Base-by-base conservation (phyloP, 2,113 vertebrate species). In the Neodontobutis hainanensis region DNA sequence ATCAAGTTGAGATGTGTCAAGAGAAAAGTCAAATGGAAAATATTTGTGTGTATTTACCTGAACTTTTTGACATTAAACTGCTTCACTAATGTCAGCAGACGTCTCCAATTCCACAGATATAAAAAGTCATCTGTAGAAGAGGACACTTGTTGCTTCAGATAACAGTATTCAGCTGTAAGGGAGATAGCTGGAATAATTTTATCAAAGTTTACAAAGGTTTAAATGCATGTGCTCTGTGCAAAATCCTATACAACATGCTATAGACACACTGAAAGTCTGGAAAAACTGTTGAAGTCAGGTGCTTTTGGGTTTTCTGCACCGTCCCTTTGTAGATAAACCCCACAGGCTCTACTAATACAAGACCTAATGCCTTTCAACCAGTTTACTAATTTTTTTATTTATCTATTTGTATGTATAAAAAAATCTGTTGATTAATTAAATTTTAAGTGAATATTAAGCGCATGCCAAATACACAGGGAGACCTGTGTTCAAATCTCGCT, bases 141-240 rank as follows among this genome's bases (percentile, higher is more conserved):
- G 89, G 87, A 82, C 87, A 92, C 91, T 89, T 91, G 92, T 90
- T 91, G 90, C 83, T 72, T 59, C 70, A 74, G 75, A 85, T 65
- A 75, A 85, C 68, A 15, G 80, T 65, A 69, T 75, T 59, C 35
- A 8, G 76, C 70, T 69, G 34, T 44, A 14, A 5, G 19, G 42
- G n/a, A n/a, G 16, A 65, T 66, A 62, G 50, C 47, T 61, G 61
- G 75, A 68, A 85, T 70, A 58, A 80, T 89, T 81, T 75, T 48
- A 75, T 61, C 69, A 16, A 38, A 67, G 73, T 63, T n/a, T n/a
- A 73, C 78, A 81, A 91, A 86, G 82, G 62, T 70, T 87, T 87
- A 70, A 88, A 87, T 87, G 65, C 80, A 65, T 74, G 62, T 62
- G 66, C 68, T 78, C 80, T 65, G 58, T 70, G 69, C 80, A 79